Conservation (phyloP, 2,113 vertebrate species). For the Cynopterus brachyotis region DNA sequence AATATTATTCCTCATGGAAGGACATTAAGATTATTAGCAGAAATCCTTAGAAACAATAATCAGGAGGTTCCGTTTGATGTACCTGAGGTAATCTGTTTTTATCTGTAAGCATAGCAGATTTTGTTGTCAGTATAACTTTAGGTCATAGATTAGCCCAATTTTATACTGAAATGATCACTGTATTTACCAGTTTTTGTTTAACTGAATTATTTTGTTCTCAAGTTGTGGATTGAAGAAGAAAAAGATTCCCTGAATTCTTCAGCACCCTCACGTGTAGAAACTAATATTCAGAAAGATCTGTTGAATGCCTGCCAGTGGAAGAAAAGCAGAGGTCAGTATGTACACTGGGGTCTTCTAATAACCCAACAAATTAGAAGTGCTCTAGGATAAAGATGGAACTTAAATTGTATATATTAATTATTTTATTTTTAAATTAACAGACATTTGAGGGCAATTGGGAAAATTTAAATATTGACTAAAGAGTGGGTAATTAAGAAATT, state of each 20-base stretch:
- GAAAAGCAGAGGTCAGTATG: conserved; percentile 83
- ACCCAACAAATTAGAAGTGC: background rate
- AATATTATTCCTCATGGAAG: conserved; percentile 91
- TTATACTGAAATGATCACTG: background rate
- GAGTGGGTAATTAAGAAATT: background rate
- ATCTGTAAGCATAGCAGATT: background rate
- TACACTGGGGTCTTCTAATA: background rate
- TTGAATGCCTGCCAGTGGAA: conserved; percentile 81
- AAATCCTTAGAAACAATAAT: conserved; percentile 87
- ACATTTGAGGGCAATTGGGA: background rate
- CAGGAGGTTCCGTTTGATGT: conserved; percentile 92
- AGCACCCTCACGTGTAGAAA: background rate
- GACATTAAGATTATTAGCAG: conserved; percentile 89
- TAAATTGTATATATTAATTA: background rate
- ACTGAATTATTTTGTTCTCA: conserved; percentile 70
- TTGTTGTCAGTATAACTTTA: background rate
- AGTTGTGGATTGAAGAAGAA: conserved; percentile 83
- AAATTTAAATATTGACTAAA: background rate
- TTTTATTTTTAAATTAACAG: background rate
- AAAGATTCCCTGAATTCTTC: background rate
- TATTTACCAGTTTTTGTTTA: conserved; percentile 33
- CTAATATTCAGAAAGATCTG: conserved; percentile 68
- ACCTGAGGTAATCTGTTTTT: conserved; percentile 88
- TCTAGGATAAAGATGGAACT: background rate
- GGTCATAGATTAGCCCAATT: background rate